Conservation (phyloP, 2,113 vertebrate genomes). For the Triplophysa tibetana region DNA sequence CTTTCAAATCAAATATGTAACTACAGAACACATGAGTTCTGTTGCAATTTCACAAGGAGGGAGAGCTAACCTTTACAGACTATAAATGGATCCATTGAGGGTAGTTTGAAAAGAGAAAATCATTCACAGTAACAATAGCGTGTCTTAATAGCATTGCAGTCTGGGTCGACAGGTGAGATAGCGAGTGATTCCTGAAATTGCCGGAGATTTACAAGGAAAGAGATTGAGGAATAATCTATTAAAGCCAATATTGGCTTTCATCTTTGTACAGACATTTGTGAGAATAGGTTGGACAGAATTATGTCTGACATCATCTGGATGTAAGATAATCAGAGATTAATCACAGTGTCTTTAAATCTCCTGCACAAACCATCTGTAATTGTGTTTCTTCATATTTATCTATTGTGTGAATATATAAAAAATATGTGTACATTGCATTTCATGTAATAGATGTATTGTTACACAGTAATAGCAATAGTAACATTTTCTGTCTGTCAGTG, state of each 20-base stretch:
- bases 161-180: conserved; percentile 50
- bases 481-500: no score
- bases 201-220: conserved; percentile 49
- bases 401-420: no score
- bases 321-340: conserved; percentile 36
- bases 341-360: not conserved
- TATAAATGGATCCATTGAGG: conserved; percentile 51
- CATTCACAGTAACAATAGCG: conserved; percentile 53
- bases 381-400: not conserved
- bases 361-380: not conserved
- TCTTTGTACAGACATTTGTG: conserved; percentile 33
- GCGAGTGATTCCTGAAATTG: conserved; percentile 57
- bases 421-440: no score
- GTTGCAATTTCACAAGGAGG: conserved; percentile 45
- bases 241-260: conserved; percentile 42
- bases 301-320: conserved; percentile 42
- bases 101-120: conserved; percentile 42
- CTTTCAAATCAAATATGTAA: conserved; percentile 37
- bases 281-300: conserved; percentile 28
- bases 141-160: conserved; percentile 53
- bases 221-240: conserved; percentile 50
- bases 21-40: conserved; percentile 44
- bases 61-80: conserved; percentile 43
- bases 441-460: no score
- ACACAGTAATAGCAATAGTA: no score